Evolutionary conservation across 2,113 vertebrate species (phyloP), one percentile per base, ranked within the genome.

Genomic region (Clinocottus analis): DNA sequence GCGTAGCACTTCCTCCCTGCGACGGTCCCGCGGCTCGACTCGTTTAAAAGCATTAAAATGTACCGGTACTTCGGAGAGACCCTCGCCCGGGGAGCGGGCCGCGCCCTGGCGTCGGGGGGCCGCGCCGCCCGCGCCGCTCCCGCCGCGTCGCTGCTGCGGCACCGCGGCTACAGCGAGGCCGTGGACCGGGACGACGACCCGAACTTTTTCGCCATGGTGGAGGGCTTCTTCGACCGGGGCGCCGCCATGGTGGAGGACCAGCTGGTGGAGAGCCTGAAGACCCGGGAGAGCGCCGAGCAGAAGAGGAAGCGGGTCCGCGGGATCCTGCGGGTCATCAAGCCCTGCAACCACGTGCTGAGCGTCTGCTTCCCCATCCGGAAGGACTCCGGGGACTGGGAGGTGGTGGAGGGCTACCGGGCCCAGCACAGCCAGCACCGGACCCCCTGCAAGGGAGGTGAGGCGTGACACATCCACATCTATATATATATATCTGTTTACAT

Each of bases 391-490:
- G 97, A 98, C 86, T 98, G 97, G 97, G 97, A 98, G 76, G 96
- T 98, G 88, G 92, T 98, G 27, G 97, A 98, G 85, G 97, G 94
- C 51, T 98, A 97, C 95, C 95, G 97, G 69, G 97, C 97, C 19
- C 97, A 98, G 93, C 97, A 99, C 95, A 99, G 97, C 95, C 97
- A 98, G 93, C 97, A 99, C 94, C 93, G 97, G 86, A 97, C 96
- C 1, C 97, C 97, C 73, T 98, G 97, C 94, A 98, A 98, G 87
- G 97, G 97, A 96, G 89, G 41, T 43, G 41, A 14, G 41, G 13
- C n/a, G n/a, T n/a, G n/a, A n/a, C n/a, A n/a, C n/a, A 13, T 43
- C 12, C 14, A 35, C 7, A 35, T 35, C 2, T 35, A 35, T 35
- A 35, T 35, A 35, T 35, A 35, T 35, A 35, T 35, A 35, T 3